Base-by-base conservation (phyloP, 1,140 invertebrate species). In the Wasmannia auropunctata region DNA sequence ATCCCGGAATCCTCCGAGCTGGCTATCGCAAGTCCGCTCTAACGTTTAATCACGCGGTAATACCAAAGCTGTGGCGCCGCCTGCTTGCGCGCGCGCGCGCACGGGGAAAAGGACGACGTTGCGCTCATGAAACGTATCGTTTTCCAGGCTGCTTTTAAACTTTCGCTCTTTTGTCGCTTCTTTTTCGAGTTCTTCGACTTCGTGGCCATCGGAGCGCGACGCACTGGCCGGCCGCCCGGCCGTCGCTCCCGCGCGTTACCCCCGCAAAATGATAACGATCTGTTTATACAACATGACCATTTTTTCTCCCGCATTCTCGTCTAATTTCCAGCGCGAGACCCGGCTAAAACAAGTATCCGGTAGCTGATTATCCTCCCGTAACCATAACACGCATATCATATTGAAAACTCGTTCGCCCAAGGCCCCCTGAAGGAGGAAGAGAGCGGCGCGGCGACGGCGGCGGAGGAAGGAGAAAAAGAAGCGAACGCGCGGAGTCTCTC, bases 291-390 rank as follows among this genome's bases (percentile, higher is more conserved):
- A 49, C 51, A 49, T 51, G 56, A 37, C 63, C n/a, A 88, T 86
- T 81, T 76, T 79, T 56, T 63, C 46, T 56, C 28, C 19, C 87
- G 88, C 65, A 81, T 81, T 79, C 60, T 22, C 83, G 40, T 88
- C 87, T 86, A 89, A 88, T 89, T 83, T 88, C 83, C 83, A 88
- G 65, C 58, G 83, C 60, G 83, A 60, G 49, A 86, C 51, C 65
- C 46, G 16, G 72, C 75, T 62, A 75, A 89, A 85, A 81, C 83
- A 76, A 80, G 87, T 88, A 89, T 89, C 88, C 84, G 88, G 88
- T 89, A 86, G 88, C 88, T 88, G 87, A 89, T 88, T 89, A 89
- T 85, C 88, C 88, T 88, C 79, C 49, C 87, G 87, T 85, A 88
- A 88, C 87, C 88, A 76, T 88, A 89, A 89, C 88, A 88, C 87